Conservation (phyloP, 1,140 invertebrate species). For the Nymphalis io region DNA sequence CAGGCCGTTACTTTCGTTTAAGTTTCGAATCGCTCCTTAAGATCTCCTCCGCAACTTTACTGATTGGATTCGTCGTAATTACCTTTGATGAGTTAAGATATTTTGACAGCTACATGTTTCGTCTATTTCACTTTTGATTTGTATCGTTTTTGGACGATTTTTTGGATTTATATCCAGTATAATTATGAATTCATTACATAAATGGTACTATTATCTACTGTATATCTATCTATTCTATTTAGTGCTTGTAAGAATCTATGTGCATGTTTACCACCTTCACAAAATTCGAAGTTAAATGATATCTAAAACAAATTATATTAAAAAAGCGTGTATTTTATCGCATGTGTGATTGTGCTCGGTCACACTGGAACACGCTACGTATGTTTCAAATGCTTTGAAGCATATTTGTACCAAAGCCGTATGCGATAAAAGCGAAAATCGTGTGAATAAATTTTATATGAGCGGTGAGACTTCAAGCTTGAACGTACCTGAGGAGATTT, state of each 20-base stretch:
- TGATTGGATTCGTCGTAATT: slow-evolving; percentile 6
- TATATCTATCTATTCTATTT: slow-evolving; percentile 17
- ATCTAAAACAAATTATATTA: slow-evolving; percentile 35
- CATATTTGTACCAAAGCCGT: slow-evolving; percentile 53
- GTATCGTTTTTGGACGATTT: slow-evolving; percentile 8
- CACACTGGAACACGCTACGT: slow-evolving; percentile 51
- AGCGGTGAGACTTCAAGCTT: slow-evolving; percentile 70
- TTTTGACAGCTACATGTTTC: neutral
- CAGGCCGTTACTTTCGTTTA: slow-evolving; percentile 6
- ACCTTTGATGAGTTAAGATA: slow-evolving; percentile 4
- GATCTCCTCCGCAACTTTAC: neutral
- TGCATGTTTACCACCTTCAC: slow-evolving; percentile 26
- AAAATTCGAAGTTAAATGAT: slow-evolving; percentile 19
- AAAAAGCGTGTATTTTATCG: slow-evolving; percentile 59
- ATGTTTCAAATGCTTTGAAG: slow-evolving; percentile 49
- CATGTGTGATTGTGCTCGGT: slow-evolving; percentile 58
- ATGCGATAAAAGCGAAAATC: slow-evolving; percentile 62
- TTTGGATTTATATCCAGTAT: neutral
- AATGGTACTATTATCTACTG: slow-evolving; percentile 15
- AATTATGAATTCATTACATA: neutral
- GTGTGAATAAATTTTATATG: slow-evolving; percentile 55
- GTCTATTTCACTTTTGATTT: neutral
- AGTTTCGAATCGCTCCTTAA: neutral
- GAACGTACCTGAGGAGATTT: slow-evolving; percentile 78
- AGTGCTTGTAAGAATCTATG: slow-evolving; percentile 28